These are phyloP conservation scores for Eospalax fontanierii DNA, from an alignment of 2,797 vertebrate species.

Conservation along the genomic window DNA sequence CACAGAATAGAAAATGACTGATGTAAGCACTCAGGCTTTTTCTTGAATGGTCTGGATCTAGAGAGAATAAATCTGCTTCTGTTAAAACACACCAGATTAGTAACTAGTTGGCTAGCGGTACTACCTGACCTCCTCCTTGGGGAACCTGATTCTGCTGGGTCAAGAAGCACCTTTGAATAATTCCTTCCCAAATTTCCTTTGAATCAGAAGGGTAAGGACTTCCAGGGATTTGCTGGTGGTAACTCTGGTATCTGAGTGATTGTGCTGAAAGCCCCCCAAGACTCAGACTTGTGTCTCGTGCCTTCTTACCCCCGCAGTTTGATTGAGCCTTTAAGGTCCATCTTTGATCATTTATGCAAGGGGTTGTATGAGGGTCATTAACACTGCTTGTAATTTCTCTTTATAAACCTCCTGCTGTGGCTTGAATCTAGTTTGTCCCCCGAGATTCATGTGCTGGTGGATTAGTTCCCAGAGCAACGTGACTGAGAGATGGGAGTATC, in stretches of 20 bases:
- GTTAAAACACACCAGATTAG: background rate
- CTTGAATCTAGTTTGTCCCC: background rate
- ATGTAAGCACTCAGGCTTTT: fast-evolving
- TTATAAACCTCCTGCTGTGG: background rate
- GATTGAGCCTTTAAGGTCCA: background rate
- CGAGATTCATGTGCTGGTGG: background rate
- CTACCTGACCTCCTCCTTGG: background rate
- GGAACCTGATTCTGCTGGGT: background rate
- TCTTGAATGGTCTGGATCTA: background rate
- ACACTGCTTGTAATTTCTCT: background rate
- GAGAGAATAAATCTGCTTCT: background rate
- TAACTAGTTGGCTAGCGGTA: background rate
- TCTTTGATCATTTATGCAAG: background rate
- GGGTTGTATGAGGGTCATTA: background rate
- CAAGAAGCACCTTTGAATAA: background rate
- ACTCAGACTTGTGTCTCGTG: background rate
- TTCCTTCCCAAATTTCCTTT: background rate
- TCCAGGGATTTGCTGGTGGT: background rate
- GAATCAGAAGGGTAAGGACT: background rate
- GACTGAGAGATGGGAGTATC: background rate
- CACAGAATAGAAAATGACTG: background rate
- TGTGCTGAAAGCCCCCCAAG: background rate
- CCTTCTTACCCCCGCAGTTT: background rate
- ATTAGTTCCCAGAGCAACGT: background rate
- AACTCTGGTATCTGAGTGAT: background rate